Evolutionary conservation across 2,797 vertebrate genomes (phyloP).

Genomic region (Podarcis siculus): DNA sequence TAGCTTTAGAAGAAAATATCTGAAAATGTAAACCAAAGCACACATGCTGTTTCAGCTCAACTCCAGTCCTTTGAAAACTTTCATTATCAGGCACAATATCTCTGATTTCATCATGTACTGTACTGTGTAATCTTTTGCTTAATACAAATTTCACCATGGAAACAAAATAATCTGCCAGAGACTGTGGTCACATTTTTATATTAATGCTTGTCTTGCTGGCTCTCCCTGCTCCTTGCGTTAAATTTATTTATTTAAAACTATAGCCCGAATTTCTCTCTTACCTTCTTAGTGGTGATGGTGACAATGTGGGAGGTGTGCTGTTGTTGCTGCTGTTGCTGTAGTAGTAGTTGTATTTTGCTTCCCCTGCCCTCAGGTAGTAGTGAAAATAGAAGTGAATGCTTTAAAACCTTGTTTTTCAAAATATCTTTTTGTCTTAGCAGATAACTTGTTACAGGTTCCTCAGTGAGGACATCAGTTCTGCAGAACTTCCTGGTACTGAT

Average conservation of each 20-base stretch:
- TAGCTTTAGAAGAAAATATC: slow-evolving; percentile 10
- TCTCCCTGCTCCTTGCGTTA: neutral
- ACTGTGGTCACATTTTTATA: slow-evolving; percentile 2
- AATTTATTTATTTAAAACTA: neutral
- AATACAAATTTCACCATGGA: slow-evolving; percentile 31
- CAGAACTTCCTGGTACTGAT: neutral
- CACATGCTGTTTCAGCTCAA: neutral
- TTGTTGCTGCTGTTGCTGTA: neutral
- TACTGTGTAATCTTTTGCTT: slow-evolving; percentile 15
- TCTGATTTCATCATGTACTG: slow-evolving; percentile 8
- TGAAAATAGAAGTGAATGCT: neutral
- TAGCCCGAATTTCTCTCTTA: neutral
- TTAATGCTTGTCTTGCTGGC: neutral
- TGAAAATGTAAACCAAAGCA: neutral
- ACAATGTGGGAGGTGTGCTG: neutral
- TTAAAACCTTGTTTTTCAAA: neutral
- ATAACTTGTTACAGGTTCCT: neutral
- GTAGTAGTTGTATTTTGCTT: neutral
- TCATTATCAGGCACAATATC: slow-evolving; percentile 11
- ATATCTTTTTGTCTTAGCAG: neutral
- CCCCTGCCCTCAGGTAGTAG: neutral
- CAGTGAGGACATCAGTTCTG: neutral
- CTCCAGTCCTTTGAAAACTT: neutral
- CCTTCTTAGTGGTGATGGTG: neutral
- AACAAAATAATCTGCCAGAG: slow-evolving; percentile 19